phyloP scores from a whole-genome alignment of 1,140 invertebrate genomes.

The Drosophila sp. region DNA sequence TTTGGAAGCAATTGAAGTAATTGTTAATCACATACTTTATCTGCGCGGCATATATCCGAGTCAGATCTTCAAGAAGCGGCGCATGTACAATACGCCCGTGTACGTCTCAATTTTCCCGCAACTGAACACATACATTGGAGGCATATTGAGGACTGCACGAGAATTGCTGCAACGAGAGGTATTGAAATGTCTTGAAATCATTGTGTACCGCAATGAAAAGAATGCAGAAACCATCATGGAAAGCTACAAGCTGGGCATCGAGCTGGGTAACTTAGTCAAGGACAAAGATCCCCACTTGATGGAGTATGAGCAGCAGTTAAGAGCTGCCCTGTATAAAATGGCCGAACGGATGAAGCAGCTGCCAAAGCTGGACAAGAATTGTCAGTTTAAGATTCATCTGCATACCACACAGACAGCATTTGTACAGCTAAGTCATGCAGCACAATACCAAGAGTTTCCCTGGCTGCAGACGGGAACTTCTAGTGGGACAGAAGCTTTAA shows the following conservation, averaged over 20 bases:
- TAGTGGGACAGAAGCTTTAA: not conserved
- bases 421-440: constrained; percentile 53
- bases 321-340: constrained; percentile 59
- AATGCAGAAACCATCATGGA: constrained; percentile 46
- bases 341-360: constrained; percentile 61
- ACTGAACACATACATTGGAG: constrained; percentile 67
- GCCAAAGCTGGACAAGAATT: constrained; percentile 46
- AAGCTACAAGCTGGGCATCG: constrained; percentile 43
- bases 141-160: constrained; percentile 49
- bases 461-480: constrained; percentile 53
- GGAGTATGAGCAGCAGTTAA: constrained; percentile 67
- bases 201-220: constrained; percentile 47
- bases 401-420: constrained; percentile 72
- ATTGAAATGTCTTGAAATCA: constrained; percentile 54
- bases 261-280: constrained; percentile 1
- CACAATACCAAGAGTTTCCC: constrained; percentile 77
- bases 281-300: constrained; percentile 49
- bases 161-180: constrained; percentile 43
- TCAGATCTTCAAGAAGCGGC: constrained; percentile 72
- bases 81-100: constrained; percentile 71
- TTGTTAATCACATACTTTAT: constrained; percentile 75
- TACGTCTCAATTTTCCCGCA: constrained; percentile 68
- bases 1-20: constrained; percentile 72
- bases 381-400: constrained; percentile 67
- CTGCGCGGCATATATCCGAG: constrained; percentile 68